Evolutionary conservation across 2,113 vertebrate species (phyloP).

Genomic region (Gavialis gangeticus): DNA sequence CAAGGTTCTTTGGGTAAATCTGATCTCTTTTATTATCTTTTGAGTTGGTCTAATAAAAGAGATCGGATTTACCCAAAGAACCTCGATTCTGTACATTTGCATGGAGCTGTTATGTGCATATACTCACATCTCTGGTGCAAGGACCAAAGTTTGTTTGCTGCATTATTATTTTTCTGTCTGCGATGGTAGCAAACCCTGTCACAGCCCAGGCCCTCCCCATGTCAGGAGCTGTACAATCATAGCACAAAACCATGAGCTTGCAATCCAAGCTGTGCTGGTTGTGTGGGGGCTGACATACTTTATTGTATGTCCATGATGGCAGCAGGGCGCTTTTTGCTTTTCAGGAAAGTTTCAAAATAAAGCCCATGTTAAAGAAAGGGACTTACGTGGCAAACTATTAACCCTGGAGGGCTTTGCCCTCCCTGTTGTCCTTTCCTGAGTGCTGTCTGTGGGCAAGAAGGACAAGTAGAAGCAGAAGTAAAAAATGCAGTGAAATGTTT

Average conservation of each 20-base stretch:
- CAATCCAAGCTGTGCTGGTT: not conserved
- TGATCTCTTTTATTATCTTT: too few relatives aligned
- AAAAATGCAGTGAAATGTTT: too few relatives aligned
- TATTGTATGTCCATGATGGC: not conserved
- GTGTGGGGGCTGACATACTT: not conserved
- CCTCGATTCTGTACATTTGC: too few relatives aligned
- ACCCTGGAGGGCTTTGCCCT: not conserved
- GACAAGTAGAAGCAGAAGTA: not conserved
- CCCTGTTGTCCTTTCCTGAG: not conserved
- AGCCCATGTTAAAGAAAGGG: not conserved
- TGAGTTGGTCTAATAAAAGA: too few relatives aligned
- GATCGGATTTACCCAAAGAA: too few relatives aligned
- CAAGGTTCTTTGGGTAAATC: too few relatives aligned
- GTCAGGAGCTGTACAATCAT: not conserved
- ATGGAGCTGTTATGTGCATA: too few relatives aligned
- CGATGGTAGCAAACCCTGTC: not conserved
- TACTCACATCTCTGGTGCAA: too few relatives aligned
- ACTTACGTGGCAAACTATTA: not conserved
- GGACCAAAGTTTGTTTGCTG: too few relatives aligned
- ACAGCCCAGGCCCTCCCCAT: fast-evolving
- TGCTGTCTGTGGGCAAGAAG: not conserved
- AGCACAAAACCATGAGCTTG: not conserved
- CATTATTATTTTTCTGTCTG: not conserved
- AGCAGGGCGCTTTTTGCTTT: not conserved
- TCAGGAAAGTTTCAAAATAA: not conserved